Conservation (phyloP, 2,888 invertebrate species). For the Amphipyra berbera region DNA sequence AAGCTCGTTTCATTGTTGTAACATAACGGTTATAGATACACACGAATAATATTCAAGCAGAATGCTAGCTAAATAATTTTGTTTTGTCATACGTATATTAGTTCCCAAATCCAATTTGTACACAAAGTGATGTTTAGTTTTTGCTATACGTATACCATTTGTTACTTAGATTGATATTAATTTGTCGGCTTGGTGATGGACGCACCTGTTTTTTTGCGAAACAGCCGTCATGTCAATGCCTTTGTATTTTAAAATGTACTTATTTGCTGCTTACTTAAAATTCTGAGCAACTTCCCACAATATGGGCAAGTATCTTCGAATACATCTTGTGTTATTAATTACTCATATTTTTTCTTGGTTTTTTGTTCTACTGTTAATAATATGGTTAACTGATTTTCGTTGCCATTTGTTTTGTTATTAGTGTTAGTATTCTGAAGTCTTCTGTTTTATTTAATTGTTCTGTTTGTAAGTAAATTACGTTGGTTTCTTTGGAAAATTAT, state of each 20-base stretch:
- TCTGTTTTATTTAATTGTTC: not conserved
- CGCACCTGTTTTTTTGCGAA: slow-evolving; percentile 28
- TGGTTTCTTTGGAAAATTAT: not conserved
- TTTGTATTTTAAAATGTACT: slow-evolving; percentile 16
- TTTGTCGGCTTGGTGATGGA: slow-evolving; percentile 4
- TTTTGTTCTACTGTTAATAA: slow-evolving; percentile 12
- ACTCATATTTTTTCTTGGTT: slow-evolving; percentile 8
- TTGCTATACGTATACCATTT: slow-evolving; percentile 28
- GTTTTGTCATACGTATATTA: slow-evolving; percentile 25
- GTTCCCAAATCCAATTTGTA: slow-evolving; percentile 30
- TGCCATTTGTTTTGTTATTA: slow-evolving; percentile 9
- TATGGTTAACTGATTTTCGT: slow-evolving; percentile 21
- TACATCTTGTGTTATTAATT: slow-evolving; percentile 34
- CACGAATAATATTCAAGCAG: slow-evolving; percentile 15
- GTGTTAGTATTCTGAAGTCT: not conserved
- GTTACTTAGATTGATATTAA: slow-evolving; percentile 33
- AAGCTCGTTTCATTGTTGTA: slow-evolving; percentile 32
- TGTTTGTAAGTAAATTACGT: not conserved
- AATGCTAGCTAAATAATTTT: slow-evolving; percentile 7
- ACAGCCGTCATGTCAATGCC: slow-evolving; percentile 31
- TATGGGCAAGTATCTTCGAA: slow-evolving; percentile 17
- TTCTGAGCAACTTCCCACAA: slow-evolving; percentile 36
- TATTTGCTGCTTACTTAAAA: slow-evolving; percentile 29
- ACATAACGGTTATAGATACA: slow-evolving; percentile 46
- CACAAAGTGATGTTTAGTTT: slow-evolving; percentile 19